These are phyloP conservation scores for Acleris emargana DNA, from an alignment of 2,888 invertebrate species.

Conservation along the genomic window DNA sequence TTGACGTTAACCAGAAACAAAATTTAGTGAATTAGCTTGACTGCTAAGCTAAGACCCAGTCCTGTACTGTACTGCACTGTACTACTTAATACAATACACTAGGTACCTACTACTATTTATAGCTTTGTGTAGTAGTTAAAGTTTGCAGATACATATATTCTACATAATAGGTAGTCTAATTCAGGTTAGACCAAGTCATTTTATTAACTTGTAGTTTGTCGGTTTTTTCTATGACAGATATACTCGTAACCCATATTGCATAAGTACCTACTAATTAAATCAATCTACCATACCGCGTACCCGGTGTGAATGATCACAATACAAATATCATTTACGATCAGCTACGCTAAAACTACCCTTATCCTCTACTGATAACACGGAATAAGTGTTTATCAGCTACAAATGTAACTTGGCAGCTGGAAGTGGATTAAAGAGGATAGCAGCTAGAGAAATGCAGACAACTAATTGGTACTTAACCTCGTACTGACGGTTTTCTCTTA, in stretches of 20 bases:
- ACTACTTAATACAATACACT: too few relatives aligned
- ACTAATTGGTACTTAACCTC: conserved; percentile 24
- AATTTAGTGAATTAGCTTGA: too few relatives aligned
- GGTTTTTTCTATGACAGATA: background rate
- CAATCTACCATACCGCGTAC: background rate
- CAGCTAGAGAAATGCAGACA: conserved; percentile 24
- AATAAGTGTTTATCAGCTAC: background rate
- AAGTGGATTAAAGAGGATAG: conserved; percentile 29
- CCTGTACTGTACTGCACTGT: too few relatives aligned
- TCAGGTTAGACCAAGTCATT: too few relatives aligned
- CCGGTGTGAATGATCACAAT: conserved; percentile 14
- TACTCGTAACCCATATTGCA: background rate
- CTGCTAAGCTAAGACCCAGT: too few relatives aligned
- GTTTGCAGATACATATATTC: too few relatives aligned
- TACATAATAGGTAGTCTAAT: too few relatives aligned
- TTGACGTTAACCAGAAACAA: too few relatives aligned
- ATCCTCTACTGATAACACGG: too few relatives aligned
- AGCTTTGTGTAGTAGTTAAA: too few relatives aligned
- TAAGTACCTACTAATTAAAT: background rate
- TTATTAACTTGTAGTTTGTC: background rate
- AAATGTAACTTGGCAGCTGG: conserved; percentile 1
- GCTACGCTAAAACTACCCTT: background rate
- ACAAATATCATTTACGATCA: conserved; percentile 5
- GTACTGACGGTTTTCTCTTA: too few relatives aligned
- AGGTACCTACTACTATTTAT: too few relatives aligned